Evolutionary conservation across 2,113 vertebrate species (phyloP), one percentile per base, ranked within the genome.

Genomic region (Paradoxurus hermaphroditus): DNA sequence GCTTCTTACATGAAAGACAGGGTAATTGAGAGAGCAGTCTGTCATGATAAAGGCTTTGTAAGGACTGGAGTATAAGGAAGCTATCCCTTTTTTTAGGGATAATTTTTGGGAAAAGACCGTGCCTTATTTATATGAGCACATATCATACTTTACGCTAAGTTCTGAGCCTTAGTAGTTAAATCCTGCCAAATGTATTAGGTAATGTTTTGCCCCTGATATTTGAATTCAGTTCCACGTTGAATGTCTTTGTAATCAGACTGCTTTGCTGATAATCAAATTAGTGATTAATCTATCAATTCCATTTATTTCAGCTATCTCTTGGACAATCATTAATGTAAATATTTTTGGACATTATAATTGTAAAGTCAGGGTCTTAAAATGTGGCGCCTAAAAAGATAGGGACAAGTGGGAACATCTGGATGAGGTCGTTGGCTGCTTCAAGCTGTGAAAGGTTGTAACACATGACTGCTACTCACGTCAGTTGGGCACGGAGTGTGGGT

Each of bases 341-440:
- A 77, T 70, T 94, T 75, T 83, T 70, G 75, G 68, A 29, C 39
- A 44, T 81, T 90, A 18, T 77, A 94, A 77, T 96, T 91, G 36
- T 88, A n/a, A 70, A 83, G 39, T 88, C 51, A 88, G 11, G 19
- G 7, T 78, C 15, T 90, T 85, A 31, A n/a, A 86, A 41, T 63
- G 18, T 85, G 29, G n/a, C 3, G 19, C 31, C 62, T 72, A 46
- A 90, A 89, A 79, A 36, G 27, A 56, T n/a, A 53, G 21, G 59
- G 83, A 25, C 10, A 19, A 53, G 86, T 56, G 36, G 63, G 21
- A 81, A 13, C 46, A 70, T 77, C 9, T 53, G 49, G 25, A 36
- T 93, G 34, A 68, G 68, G 49, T 1, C 31, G 31, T 78, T 77
- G 77, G 59, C 46, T 78, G 51, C 8, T 90, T 63, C 92, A 78